A percentile compares a stretch with the other conserved stretches of the same genome.
phyloP scores from a whole-genome alignment of 2,888 invertebrate species.

The Idaea biselata region DNA sequence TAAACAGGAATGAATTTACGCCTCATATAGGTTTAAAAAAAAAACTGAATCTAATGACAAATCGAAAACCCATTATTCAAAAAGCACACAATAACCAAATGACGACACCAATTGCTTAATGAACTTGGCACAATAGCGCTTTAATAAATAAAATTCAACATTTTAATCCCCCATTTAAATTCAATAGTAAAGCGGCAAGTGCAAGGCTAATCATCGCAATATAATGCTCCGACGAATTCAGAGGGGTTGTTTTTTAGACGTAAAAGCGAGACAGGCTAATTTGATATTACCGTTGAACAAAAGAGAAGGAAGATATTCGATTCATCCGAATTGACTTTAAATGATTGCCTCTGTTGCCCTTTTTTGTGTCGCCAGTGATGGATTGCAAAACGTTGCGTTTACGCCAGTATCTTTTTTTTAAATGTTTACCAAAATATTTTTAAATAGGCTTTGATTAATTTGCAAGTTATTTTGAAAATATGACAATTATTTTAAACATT shows the following conservation, averaged over 20 bases:
- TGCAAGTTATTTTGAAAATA: background rate
- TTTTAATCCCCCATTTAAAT: constrained; percentile 80
- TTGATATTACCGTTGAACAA: constrained; percentile 30
- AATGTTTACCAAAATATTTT: constrained; percentile 13
- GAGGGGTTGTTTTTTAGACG: constrained; percentile 62
- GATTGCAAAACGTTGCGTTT: constrained; percentile 70
- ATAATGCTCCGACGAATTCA: constrained; percentile 71
- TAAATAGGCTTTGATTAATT: background rate
- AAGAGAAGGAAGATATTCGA: constrained; percentile 44
- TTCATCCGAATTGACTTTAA: constrained; percentile 79
- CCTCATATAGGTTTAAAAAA: constrained; percentile 15
- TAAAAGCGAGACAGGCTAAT: constrained; percentile 40
- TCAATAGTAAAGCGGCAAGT: constrained; percentile 75
- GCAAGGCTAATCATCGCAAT: constrained; percentile 78
- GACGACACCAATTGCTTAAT: constrained; percentile 69
- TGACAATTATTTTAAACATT: constrained; percentile 8
- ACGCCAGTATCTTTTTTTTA: constrained; percentile 38
- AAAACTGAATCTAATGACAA: constrained; percentile 10
- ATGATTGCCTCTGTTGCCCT: constrained; percentile 66
- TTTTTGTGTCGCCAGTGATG: constrained; percentile 71
- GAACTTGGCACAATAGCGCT: constrained; percentile 69
- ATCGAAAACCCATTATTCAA: constrained; percentile 33
- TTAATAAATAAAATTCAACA: constrained; percentile 75
- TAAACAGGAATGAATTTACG: no score
- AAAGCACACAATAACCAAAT: constrained; percentile 40